These are phyloP conservation scores for Leptobrachium ailaonicum DNA, from an alignment of 2,113 vertebrate species.

Conservation along the genomic window DNA sequence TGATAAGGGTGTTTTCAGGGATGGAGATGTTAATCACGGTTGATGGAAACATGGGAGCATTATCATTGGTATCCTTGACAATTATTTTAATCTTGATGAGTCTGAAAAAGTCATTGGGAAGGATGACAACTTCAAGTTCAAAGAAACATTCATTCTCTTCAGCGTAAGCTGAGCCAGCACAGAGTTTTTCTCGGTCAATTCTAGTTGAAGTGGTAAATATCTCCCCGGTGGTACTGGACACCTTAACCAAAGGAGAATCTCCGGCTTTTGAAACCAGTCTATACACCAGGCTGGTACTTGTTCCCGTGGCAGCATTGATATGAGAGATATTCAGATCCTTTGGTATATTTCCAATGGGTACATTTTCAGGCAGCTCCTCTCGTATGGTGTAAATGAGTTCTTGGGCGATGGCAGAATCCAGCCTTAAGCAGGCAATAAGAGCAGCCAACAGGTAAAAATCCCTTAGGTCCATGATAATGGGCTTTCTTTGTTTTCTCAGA, in stretches of 20 bases:
- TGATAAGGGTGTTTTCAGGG: slow-evolving; percentile 97
- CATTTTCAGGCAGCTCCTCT: slow-evolving; percentile 97
- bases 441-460: slow-evolving; percentile 98
- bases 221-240: slow-evolving; percentile 93
- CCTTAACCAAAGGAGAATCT: slow-evolving; percentile 92
- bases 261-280: slow-evolving; percentile 97
- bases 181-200: slow-evolving; percentile 96
- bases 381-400: slow-evolving; percentile 98
- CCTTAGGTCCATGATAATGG: slow-evolving; percentile 94
- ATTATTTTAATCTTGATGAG: slow-evolving; percentile 98
- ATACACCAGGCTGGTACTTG: slow-evolving; percentile 93
- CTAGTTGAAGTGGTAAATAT: slow-evolving; percentile 96
- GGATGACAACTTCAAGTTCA: slow-evolving; percentile 97
- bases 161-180: slow-evolving; percentile 76
- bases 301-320: slow-evolving; percentile 89
- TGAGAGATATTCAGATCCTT: slow-evolving; percentile 98
- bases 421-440: slow-evolving; percentile 91
- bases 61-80: slow-evolving; percentile 98
- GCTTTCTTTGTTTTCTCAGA: slow-evolving; percentile 71
- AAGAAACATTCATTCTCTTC: slow-evolving; percentile 97
- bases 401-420: slow-evolving; percentile 96
- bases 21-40: slow-evolving; percentile 99
- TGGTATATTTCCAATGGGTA: slow-evolving; percentile 99
- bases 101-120: slow-evolving; percentile 98
- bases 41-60: slow-evolving; percentile 97